phyloP scores from a whole-genome alignment of 1,140 invertebrate genomes.

The Drosophila arawakana region DNA sequence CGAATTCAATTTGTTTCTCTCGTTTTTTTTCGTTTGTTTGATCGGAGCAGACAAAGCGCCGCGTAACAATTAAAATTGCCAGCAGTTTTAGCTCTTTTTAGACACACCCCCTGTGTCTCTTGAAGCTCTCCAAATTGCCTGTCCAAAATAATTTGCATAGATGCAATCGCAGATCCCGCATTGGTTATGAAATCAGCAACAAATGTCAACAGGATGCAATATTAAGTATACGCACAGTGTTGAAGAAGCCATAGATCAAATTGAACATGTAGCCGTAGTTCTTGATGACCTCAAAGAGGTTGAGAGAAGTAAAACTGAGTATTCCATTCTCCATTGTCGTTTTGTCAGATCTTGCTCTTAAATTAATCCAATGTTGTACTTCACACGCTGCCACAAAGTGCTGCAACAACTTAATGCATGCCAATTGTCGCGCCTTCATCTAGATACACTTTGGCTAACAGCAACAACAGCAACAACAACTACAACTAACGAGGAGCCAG shows the following conservation, averaged over 20 bases:
- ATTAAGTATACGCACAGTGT: slow-evolving; percentile 13
- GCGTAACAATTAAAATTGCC: slow-evolving; percentile 72
- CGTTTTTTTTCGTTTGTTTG: slow-evolving; percentile 42
- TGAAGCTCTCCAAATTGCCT: slow-evolving; percentile 60
- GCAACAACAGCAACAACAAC: slow-evolving; percentile 38
- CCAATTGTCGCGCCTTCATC: slow-evolving; percentile 83
- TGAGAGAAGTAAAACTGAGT: slow-evolving; percentile 13
- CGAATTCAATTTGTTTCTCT: slow-evolving; percentile 71
- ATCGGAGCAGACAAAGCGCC: slow-evolving; percentile 47
- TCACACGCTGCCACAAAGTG: slow-evolving; percentile 69
- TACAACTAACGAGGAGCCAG: slow-evolving; percentile 38
- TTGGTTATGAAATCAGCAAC: slow-evolving; percentile 56
- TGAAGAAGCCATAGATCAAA: background rate
- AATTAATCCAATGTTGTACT: slow-evolving; percentile 62
- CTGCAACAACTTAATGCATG: slow-evolving; percentile 80
- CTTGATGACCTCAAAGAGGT: slow-evolving; percentile 3
- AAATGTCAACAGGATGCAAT: slow-evolving; percentile 55
- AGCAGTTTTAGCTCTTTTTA: slow-evolving; percentile 24
- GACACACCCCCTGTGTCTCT: background rate
- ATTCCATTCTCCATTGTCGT: slow-evolving; percentile 35
- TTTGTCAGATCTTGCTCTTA: slow-evolving; percentile 45
- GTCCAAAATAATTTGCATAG: slow-evolving; percentile 68
- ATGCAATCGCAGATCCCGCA: slow-evolving; percentile 49
- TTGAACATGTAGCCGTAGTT: background rate
- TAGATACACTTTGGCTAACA: slow-evolving; percentile 82